Percentiles rank a stretch among this genome's conserved stretches.
phyloP scores from a whole-genome alignment of 2,888 invertebrate species.

The Callyntrura sp. region DNA sequence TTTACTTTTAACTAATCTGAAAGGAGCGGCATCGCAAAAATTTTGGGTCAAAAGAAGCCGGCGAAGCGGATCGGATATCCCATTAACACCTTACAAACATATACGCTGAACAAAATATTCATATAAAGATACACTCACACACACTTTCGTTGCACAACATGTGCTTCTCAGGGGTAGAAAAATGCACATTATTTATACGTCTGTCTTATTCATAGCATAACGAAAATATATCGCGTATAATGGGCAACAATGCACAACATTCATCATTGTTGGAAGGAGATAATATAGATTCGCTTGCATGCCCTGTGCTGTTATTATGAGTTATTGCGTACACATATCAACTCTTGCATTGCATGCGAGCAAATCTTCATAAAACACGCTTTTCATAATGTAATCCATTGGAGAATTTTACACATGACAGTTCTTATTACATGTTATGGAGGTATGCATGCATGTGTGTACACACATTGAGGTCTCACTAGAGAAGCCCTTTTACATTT shows the following conservation, averaged over 20 bases:
- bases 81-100: conserved; percentile 72
- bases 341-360: conserved; percentile 1
- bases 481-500: neutral
- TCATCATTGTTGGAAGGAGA: conserved; percentile 9
- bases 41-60: conserved; percentile 83
- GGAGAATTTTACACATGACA: conserved; percentile 30
- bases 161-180: conserved; percentile 48
- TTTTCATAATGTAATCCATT: neutral
- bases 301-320: conserved; percentile 25
- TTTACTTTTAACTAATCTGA: conserved; percentile 29
- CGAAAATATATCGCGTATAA: conserved; percentile 52
- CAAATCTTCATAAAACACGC: conserved; percentile 21
- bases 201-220: conserved; percentile 71
- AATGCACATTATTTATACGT: conserved; percentile 46
- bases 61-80: conserved; percentile 82
- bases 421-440: neutral
- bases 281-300: conserved; percentile 42
- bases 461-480: neutral
- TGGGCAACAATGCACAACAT: conserved; percentile 52
- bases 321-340: conserved; percentile 42
- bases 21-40: conserved; percentile 60
- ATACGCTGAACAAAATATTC: conserved; percentile 15
- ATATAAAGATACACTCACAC: conserved; percentile 8
- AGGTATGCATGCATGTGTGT: neutral
- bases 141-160: conserved; percentile 71